Conservation (phyloP, 2,888 invertebrate genomes). For the Eurytoma californica region DNA sequence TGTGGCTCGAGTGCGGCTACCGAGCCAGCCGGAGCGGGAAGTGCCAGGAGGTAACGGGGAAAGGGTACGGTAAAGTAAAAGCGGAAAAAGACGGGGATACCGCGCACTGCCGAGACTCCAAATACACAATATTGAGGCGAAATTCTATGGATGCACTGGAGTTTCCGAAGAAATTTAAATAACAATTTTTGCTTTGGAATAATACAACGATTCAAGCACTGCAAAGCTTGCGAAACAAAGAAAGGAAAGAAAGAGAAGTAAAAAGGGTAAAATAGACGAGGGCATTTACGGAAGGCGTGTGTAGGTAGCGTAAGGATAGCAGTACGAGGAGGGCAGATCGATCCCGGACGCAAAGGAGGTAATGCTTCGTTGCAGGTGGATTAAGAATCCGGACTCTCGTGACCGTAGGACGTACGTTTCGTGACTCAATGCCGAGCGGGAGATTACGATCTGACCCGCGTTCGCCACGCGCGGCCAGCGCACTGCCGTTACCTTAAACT, state of each 20-base stretch:
- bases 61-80: neutral
- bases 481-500: conserved; percentile 67
- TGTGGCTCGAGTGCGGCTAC: conserved; percentile 1
- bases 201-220: too few relatives aligned
- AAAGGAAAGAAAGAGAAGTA: too few relatives aligned
- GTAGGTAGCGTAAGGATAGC: neutral
- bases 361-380: conserved; percentile 54
- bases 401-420: conserved; percentile 62
- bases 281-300: too few relatives aligned
- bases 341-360: neutral
- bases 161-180: too few relatives aligned
- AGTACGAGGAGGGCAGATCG: neutral
- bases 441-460: conserved; percentile 68
- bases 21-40: neutral
- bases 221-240: too few relatives aligned
- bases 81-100: neutral
- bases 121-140: neutral
- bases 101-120: neutral
- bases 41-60: neutral
- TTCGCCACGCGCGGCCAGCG: conserved; percentile 35
- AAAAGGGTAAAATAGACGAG: too few relatives aligned
- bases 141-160: too few relatives aligned
- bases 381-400: conserved; percentile 63
- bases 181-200: too few relatives aligned
- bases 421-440: conserved; percentile 66